Percentiles rank a stretch among this genome's conserved stretches.
These are phyloP conservation scores for Sarcoramphus papa DNA, from an alignment of 2,797 vertebrate species.

Conservation along the genomic window DNA sequence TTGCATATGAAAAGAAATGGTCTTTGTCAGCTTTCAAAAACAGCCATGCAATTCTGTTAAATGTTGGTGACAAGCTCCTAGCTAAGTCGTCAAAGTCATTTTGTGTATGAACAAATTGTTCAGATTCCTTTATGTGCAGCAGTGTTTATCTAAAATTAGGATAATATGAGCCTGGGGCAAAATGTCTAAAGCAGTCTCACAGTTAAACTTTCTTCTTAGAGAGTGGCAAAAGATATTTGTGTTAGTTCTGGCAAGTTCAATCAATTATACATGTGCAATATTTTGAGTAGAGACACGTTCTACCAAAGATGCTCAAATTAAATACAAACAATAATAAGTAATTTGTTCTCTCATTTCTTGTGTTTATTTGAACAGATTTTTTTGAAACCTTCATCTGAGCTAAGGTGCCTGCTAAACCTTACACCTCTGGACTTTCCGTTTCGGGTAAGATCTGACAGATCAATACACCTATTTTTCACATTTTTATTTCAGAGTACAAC, in stretches of 20 bases:
- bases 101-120: slow-evolving; percentile 27
- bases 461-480: neutral
- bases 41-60: neutral
- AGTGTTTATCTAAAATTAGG: slow-evolving; percentile 52
- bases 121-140: slow-evolving; percentile 27
- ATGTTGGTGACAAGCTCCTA: neutral
- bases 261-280: neutral
- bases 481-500: neutral
- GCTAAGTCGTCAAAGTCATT: slow-evolving; percentile 17
- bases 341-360: neutral
- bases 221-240: slow-evolving; percentile 22
- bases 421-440: neutral
- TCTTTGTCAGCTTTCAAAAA: slow-evolving; percentile 42
- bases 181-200: slow-evolving; percentile 1
- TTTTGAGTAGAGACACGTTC: neutral
- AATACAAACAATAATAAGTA: neutral
- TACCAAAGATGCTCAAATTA: neutral
- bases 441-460: neutral
- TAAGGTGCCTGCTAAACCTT: neutral
- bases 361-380: neutral
- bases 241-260: slow-evolving; percentile 32
- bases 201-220: slow-evolving; percentile 24
- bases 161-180: slow-evolving; percentile 35
- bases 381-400: neutral
- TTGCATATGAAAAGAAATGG: neutral